A percentile compares a stretch with the other conserved stretches of the same genome.
Conservation (phyloP, 2,797 vertebrate species). For the Vireo griseus region DNA sequence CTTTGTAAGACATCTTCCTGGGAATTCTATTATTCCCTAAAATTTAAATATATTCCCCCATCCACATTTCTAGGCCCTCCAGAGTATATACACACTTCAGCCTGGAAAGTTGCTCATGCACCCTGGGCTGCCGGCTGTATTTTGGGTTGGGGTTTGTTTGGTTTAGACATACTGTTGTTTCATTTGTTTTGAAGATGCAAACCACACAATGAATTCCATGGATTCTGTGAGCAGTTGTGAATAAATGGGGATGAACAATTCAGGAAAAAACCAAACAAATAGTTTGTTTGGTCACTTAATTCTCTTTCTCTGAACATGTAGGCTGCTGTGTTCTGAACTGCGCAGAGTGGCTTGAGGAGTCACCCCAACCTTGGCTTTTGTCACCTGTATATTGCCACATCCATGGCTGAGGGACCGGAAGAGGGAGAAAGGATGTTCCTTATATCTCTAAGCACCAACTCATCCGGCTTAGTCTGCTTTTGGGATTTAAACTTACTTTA, state of each 20-base stretch:
- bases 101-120: constrained; percentile 29
- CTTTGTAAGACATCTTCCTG: not conserved
- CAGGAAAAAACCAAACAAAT: not conserved
- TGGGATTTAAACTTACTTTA: not conserved
- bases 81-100: constrained; percentile 29
- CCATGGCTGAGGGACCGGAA: not conserved
- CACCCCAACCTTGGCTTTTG: not conserved
- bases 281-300: not conserved
- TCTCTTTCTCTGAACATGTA: not conserved
- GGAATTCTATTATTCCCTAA: not conserved
- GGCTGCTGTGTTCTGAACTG: not conserved
- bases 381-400: not conserved
- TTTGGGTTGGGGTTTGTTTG: constrained; percentile 56
- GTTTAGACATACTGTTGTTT: constrained; percentile 61
- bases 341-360: fast-evolving
- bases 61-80: constrained; percentile 29
- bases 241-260: constrained; percentile 32
- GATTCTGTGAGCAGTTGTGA: constrained; percentile 28
- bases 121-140: constrained; percentile 10
- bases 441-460: not conserved
- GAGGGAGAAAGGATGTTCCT: not conserved
- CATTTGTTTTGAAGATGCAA: constrained; percentile 67
- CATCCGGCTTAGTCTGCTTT: constrained; percentile 4
- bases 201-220: constrained; percentile 59
- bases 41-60: not conserved